Percentiles rank a stretch among this genome's conserved stretches.
phyloP scores from a whole-genome alignment of 2,888 invertebrate genomes.

The Andrena minutula region DNA sequence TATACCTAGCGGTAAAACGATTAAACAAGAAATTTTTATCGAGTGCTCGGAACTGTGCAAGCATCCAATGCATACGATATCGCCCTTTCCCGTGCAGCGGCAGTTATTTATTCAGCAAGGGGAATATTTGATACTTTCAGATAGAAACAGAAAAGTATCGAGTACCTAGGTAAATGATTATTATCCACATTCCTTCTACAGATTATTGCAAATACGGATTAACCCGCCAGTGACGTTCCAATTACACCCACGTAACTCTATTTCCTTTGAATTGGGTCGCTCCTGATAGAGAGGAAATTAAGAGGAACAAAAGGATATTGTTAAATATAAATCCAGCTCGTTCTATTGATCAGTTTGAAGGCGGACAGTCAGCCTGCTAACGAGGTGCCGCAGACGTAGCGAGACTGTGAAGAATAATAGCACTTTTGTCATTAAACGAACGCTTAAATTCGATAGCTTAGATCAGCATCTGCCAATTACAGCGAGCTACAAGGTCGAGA shows the following conservation, averaged over 20 bases:
- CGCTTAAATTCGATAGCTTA: conserved; percentile 64
- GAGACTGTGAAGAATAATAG: conserved; percentile 48
- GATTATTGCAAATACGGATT: neutral
- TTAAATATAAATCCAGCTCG: conserved; percentile 58
- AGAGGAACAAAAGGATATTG: conserved; percentile 51
- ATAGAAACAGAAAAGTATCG: neutral
- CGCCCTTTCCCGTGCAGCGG: neutral
- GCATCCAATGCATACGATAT: neutral
- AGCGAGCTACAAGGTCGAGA: conserved; percentile 55
- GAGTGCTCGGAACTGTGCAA: neutral
- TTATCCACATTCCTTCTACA: conserved; percentile 3
- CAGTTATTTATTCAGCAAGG: neutral
- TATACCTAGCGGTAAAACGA: conserved; percentile 18
- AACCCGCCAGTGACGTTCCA: conserved; percentile 9
- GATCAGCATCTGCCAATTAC: conserved; percentile 66
- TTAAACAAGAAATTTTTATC: conserved; percentile 30
- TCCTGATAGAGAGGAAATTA: conserved; percentile 16
- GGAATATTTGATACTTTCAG: neutral
- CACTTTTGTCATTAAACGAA: conserved; percentile 61
- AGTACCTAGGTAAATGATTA: neutral
- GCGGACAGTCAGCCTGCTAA: conserved; percentile 26
- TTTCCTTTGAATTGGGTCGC: neutral
- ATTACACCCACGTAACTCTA: neutral
- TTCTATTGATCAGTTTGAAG: conserved; percentile 55
- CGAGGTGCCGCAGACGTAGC: conserved; percentile 32